Conservation (phyloP, 1,140 invertebrate genomes). For the Trypoxylus dichotomus region DNA sequence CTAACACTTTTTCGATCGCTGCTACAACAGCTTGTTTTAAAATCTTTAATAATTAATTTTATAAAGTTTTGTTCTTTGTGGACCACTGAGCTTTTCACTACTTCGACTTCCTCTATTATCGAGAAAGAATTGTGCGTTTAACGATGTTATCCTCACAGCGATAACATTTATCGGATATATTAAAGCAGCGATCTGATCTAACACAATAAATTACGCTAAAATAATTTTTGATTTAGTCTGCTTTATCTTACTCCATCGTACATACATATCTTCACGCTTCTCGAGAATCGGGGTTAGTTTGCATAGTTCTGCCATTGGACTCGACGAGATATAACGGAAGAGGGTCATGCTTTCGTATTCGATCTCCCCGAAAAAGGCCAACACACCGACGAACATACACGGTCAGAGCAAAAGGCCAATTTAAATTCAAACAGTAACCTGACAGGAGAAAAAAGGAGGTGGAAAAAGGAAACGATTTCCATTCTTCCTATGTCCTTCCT, state of each 20-base stretch:
- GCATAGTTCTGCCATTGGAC: neutral
- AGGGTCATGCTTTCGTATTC: neutral
- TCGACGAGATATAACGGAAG: neutral
- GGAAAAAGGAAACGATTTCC: constrained; percentile 1
- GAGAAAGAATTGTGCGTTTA: no score
- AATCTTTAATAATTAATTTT: no score
- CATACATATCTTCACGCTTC: neutral
- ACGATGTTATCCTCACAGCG: no score
- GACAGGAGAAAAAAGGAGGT: neutral
- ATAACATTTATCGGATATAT: no score
- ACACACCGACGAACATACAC: neutral
- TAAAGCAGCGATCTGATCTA: no score
- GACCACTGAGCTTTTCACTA: no score
- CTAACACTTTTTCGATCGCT: no score
- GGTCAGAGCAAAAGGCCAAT: neutral
- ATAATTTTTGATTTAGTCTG: neutral
- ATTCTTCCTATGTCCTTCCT: neutral
- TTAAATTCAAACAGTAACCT: constrained; percentile 20
- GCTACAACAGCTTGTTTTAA: no score
- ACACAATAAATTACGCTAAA: no score
- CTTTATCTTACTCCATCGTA: neutral
- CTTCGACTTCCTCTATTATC: no score
- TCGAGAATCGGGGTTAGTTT: neutral
- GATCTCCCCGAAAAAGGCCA: neutral
- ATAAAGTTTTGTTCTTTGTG: no score